Percentiles rank a stretch among this genome's conserved stretches.
Conservation (phyloP, 2,797 vertebrate genomes). For the Syncerus caffer region DNA sequence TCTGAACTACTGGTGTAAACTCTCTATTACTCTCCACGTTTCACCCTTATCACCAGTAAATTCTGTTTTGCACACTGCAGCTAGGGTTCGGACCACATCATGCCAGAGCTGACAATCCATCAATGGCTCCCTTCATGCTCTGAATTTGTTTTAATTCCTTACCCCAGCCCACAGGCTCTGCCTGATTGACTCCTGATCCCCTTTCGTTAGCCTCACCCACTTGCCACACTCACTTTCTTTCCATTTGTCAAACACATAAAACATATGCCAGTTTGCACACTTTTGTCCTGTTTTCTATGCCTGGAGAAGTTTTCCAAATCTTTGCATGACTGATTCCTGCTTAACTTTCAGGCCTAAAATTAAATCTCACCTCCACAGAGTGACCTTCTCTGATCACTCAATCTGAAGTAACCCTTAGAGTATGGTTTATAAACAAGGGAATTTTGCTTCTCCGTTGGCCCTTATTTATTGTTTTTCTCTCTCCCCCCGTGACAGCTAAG, state of each 20-base stretch:
- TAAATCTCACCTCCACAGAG: background rate
- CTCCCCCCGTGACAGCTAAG: fast-evolving
- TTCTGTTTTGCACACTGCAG: background rate
- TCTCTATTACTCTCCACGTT: fast-evolving
- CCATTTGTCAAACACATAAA: background rate
- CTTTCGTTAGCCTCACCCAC: background rate
- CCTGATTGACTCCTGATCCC: background rate
- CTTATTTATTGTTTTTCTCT: background rate
- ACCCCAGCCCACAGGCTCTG: background rate
- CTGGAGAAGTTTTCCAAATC: background rate
- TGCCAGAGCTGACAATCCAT: background rate
- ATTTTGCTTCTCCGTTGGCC: background rate
- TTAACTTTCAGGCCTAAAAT: background rate
- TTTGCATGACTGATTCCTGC: background rate
- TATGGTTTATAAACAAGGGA: background rate
- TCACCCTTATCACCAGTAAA: too few relatives aligned
- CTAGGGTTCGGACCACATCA: too few relatives aligned
- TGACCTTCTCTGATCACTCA: background rate
- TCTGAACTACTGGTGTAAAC: background rate
- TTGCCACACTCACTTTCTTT: background rate
- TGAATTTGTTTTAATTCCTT: background rate
- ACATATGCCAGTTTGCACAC: background rate
- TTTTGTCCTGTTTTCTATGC: background rate
- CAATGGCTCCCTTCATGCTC: background rate
- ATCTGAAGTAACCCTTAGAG: background rate